A percentile compares a stretch with the other conserved stretches of the same genome.
Conservation (phyloP, 2,113 vertebrate species). For the Fregata magnificens region DNA sequence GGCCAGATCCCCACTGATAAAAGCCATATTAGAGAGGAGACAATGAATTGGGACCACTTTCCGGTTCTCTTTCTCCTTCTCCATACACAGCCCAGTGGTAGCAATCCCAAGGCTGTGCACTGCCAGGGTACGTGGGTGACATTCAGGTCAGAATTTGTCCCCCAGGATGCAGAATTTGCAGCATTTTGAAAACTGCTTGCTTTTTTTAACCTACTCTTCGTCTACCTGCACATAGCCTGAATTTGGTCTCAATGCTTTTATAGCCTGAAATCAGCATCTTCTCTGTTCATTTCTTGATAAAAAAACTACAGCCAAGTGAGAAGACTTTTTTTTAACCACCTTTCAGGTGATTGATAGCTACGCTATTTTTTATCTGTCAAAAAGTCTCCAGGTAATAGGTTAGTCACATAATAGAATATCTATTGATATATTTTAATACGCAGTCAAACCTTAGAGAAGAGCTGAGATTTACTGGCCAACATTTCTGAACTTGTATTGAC, state of each 20-base stretch:
- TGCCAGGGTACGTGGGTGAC: fast-evolving
- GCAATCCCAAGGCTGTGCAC: fast-evolving
- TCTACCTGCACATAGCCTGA: background rate
- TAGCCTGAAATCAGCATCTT: background rate
- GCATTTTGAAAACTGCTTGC: background rate
- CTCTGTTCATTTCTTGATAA: background rate
- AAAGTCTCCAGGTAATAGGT: background rate
- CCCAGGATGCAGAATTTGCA: background rate
- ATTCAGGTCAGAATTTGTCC: background rate
- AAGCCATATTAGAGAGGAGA: background rate
- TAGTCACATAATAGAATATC: slow-evolving; percentile 32
- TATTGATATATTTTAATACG: slow-evolving; percentile 54
- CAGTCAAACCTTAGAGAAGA: slow-evolving; percentile 41
- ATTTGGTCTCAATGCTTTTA: background rate
- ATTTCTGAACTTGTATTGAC: slow-evolving; percentile 66
- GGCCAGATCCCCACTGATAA: background rate
- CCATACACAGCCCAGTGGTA: background rate
- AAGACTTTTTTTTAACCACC: background rate
- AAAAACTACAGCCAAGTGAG: background rate
- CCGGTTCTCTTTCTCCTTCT: background rate
- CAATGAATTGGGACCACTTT: fast-evolving
- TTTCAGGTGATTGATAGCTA: slow-evolving; percentile 8
- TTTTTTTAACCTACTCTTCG: background rate
- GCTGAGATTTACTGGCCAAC: slow-evolving; percentile 54
- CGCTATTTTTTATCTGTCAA: background rate